Evolutionary conservation across 2,797 vertebrate species (phyloP).

Genomic region (Erethizon dorsatum): DNA sequence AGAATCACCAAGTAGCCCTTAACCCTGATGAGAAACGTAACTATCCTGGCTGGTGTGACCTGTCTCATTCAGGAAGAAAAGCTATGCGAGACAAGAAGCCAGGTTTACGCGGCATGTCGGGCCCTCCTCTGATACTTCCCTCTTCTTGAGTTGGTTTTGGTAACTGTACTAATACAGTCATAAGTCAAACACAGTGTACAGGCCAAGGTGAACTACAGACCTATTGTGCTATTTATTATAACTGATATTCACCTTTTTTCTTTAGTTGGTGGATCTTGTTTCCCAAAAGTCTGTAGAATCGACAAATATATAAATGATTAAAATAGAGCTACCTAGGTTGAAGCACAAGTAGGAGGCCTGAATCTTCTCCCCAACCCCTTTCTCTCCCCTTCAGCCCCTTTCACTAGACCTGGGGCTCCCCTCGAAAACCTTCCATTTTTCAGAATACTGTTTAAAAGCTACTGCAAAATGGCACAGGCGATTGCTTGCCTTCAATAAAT

Average conservation of each 20-base stretch:
- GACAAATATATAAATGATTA: not conserved
- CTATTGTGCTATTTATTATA: not conserved
- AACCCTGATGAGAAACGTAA: constrained; percentile 12
- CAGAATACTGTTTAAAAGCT: not conserved
- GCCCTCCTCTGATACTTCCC: not conserved
- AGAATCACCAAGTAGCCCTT: constrained; percentile 6
- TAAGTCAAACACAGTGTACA: not conserved
- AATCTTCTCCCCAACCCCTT: not conserved
- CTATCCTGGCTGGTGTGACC: not conserved
- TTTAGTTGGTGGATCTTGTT: constrained; percentile 12
- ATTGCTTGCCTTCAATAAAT: not conserved
- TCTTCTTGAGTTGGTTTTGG: not conserved
- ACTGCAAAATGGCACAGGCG: not conserved
- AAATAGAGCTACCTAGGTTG: not conserved
- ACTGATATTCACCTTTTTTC: not conserved
- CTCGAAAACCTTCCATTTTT: not conserved
- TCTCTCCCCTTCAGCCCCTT: not conserved
- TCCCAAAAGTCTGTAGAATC: constrained; percentile 21
- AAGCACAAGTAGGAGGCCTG: not conserved
- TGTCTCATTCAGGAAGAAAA: constrained; percentile 25
- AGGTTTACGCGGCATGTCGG: not conserved
- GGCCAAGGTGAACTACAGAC: not conserved
- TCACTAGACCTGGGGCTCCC: not conserved
- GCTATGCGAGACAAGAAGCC: not conserved
- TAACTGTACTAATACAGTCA: not conserved